These are phyloP conservation scores for Apodemus agrarius DNA, from an alignment of 2,797 vertebrate genomes.

Conservation along the genomic window DNA sequence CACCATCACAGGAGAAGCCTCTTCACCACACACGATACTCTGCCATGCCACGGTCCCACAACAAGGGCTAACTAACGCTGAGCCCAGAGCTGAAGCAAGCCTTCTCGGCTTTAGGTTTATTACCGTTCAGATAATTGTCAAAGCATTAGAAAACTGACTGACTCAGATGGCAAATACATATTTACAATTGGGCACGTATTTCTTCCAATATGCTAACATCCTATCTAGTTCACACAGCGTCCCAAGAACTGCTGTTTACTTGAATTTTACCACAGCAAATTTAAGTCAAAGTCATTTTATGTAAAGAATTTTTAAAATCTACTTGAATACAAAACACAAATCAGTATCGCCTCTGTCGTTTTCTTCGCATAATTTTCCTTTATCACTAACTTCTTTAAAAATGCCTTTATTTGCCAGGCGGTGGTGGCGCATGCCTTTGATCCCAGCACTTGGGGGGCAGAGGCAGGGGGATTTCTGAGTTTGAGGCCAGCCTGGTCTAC, in stretches of 20 bases:
- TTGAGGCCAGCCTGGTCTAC: too few relatives aligned
- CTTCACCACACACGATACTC: neutral
- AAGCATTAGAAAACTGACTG: neutral
- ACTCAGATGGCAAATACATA: neutral
- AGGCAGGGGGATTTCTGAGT: too few relatives aligned
- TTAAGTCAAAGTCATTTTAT: neutral
- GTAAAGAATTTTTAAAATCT: neutral
- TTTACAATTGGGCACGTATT: neutral
- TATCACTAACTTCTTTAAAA: neutral
- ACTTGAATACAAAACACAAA: neutral
- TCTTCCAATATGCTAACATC: neutral
- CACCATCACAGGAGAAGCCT: neutral
- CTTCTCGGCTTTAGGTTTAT: neutral
- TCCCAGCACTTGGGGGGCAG: too few relatives aligned
- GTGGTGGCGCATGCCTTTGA: too few relatives aligned
- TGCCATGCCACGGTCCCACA: neutral
- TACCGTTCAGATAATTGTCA: neutral
- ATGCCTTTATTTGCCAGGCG: conserved; percentile 13
- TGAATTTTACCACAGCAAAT: neutral
- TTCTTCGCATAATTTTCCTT: conserved; percentile 5
- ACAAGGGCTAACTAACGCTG: neutral
- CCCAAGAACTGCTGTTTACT: conserved; percentile 9
- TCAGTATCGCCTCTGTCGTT: neutral
- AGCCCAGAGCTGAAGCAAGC: neutral
- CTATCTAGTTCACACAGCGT: neutral